Evolutionary conservation across 2,797 vertebrate species (phyloP).

Genomic region (Pseudochaenichthys georgianus): DNA sequence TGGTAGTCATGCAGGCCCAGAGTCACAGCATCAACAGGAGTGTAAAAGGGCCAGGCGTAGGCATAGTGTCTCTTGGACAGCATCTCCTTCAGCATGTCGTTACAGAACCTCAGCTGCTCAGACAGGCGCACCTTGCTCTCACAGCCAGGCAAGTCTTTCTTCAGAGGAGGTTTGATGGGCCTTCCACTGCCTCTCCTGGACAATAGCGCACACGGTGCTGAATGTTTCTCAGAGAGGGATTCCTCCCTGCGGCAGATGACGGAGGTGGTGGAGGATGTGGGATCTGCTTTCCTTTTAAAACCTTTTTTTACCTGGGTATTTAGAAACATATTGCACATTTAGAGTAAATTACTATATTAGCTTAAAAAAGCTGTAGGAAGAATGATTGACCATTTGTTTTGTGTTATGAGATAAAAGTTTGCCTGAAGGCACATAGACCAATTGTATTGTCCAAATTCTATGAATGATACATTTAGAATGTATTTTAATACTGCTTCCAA

Average conservation of each 20-base stretch:
- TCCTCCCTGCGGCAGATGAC: slow-evolving; percentile 68
- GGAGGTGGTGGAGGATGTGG: slow-evolving; percentile 79
- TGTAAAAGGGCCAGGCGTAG: slow-evolving; percentile 93
- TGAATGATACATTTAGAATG: not conserved
- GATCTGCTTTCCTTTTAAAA: slow-evolving; percentile 91
- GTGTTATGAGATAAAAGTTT: not conserved
- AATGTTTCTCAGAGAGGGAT: slow-evolving; percentile 57
- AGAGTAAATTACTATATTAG: not conserved
- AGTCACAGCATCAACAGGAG: slow-evolving; percentile 81
- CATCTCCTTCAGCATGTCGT: slow-evolving; percentile 91
- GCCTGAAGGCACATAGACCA: not conserved
- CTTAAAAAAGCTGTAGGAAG: not conserved
- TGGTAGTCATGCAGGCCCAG: slow-evolving; percentile 86
- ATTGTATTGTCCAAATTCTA: not conserved
- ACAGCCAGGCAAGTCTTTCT: slow-evolving; percentile 79
- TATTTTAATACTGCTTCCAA: not conserved
- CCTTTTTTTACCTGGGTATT: slow-evolving; percentile 85
- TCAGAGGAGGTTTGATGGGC: slow-evolving; percentile 80
- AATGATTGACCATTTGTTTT: not conserved
- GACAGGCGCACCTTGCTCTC: slow-evolving; percentile 74
- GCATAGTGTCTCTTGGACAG: slow-evolving; percentile 90
- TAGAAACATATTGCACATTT: not conserved
- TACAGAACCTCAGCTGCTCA: slow-evolving; percentile 87
- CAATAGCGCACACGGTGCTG: slow-evolving; percentile 67
- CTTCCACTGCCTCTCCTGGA: slow-evolving; percentile 74